Conservation (phyloP, 2,797 vertebrate genomes). For the Selene dorsalis region DNA sequence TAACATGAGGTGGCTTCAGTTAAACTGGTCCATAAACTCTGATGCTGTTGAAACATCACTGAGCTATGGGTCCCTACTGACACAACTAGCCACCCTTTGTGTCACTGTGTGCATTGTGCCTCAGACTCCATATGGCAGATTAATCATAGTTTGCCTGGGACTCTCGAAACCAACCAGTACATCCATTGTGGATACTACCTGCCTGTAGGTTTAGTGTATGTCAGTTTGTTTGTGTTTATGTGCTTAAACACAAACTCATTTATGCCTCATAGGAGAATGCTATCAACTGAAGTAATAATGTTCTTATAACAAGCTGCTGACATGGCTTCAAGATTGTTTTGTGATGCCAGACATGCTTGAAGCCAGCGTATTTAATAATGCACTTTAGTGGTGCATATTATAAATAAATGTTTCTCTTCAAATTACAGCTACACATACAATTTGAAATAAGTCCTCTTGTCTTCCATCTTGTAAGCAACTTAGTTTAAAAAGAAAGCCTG, state of each 20-base stretch:
- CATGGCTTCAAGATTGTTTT: conserved; percentile 7
- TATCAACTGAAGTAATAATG: conserved; percentile 9
- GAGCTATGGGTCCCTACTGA: conserved; percentile 16
- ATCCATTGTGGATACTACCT: conserved; percentile 10
- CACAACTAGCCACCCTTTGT: conserved; percentile 1
- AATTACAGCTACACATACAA: not conserved
- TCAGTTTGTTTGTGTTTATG: conserved; percentile 34
- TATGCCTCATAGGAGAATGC: not conserved
- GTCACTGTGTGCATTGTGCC: conserved; percentile 19
- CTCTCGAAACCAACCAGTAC: conserved; percentile 28
- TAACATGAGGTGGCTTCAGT: conserved; percentile 1
- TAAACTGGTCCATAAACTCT: conserved; percentile 19
- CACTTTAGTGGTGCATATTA: not conserved
- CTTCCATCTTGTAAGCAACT: not conserved
- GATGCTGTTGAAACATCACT: conserved; percentile 18
- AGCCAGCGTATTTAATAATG: not conserved
- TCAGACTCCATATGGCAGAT: conserved; percentile 45
- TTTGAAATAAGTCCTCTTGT: not conserved
- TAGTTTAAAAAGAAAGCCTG: not conserved
- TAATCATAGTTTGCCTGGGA: conserved; percentile 46
- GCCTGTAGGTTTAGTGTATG: conserved; percentile 21
- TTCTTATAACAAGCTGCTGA: not conserved
- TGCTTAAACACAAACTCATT: conserved; percentile 27
- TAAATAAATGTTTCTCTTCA: not conserved
- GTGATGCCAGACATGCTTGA: not conserved